phyloP scores from a whole-genome alignment of 2,888 invertebrate genomes.

The Cantharis rufa region DNA sequence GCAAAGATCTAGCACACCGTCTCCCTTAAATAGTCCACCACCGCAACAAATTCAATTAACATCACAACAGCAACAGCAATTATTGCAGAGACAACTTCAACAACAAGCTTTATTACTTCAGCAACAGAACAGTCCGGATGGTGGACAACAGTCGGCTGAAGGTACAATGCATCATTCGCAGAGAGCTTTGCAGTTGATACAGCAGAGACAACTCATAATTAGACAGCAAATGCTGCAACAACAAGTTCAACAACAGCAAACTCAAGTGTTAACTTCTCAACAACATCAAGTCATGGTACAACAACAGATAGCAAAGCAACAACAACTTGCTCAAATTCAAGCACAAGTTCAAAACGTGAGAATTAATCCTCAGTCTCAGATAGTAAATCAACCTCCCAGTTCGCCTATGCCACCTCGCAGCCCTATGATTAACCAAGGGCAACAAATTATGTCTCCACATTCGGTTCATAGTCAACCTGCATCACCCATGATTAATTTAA shows the following conservation, averaged over 20 bases:
- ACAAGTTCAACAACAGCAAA: constrained; percentile 40
- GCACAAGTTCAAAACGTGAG: constrained; percentile 34
- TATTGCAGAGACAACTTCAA: constrained; percentile 44
- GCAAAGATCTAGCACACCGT: constrained; percentile 51
- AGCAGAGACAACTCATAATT: constrained; percentile 48
- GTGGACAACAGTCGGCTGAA: constrained; percentile 54
- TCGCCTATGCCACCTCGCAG: constrained; percentile 62
- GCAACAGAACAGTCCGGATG: constrained; percentile 25
- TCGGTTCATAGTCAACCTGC: constrained; percentile 53
- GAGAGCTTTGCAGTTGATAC: constrained; percentile 49
- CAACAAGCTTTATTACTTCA: constrained; percentile 12
- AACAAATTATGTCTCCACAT: constrained; percentile 54
- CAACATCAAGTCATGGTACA: constrained; percentile 53
- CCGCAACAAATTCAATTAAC: constrained; percentile 47
- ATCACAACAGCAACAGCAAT: constrained; percentile 46
- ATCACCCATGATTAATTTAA: constrained; percentile 56
- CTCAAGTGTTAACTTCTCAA: constrained; percentile 47
- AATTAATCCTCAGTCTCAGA: constrained; percentile 48
- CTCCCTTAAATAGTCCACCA: constrained; percentile 53
- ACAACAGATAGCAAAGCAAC: constrained; percentile 48
- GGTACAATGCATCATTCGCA: constrained; percentile 55
- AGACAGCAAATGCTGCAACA: constrained; percentile 52
- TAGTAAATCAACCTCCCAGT: constrained; percentile 57
- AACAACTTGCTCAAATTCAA: constrained; percentile 53
- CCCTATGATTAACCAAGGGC: constrained; percentile 53